These are phyloP conservation scores for Philopedon plagiatum DNA, from an alignment of 2,888 invertebrate genomes.

Conservation along the genomic window DNA sequence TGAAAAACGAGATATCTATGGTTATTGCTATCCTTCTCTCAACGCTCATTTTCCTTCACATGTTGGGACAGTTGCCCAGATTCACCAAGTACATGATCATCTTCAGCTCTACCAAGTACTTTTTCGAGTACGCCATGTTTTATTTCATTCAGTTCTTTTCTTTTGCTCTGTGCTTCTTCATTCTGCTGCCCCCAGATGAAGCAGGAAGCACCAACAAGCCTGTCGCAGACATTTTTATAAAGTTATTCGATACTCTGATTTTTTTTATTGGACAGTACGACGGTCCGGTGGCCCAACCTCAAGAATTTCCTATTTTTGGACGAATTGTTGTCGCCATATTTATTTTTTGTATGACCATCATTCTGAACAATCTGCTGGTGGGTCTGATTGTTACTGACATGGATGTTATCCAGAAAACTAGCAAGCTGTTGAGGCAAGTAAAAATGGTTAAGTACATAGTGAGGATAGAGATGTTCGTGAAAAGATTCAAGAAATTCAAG, in stretches of 20 bases:
- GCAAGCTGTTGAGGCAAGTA: slow-evolving; percentile 54
- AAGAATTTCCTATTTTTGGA: slow-evolving; percentile 54
- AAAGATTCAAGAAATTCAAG: slow-evolving; percentile 47
- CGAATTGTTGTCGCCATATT: slow-evolving; percentile 56
- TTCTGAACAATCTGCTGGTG: slow-evolving; percentile 58
- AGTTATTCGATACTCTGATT: slow-evolving; percentile 55
- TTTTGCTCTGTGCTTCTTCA: slow-evolving; percentile 57
- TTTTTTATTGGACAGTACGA: slow-evolving; percentile 58
- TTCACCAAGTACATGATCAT: slow-evolving; percentile 58
- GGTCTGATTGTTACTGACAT: slow-evolving; percentile 59
- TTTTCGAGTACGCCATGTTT: slow-evolving; percentile 56
- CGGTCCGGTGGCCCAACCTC: slow-evolving; percentile 52
- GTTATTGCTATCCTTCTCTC: slow-evolving; percentile 53
- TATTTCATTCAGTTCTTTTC: slow-evolving; percentile 58
- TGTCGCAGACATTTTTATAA: slow-evolving; percentile 46
- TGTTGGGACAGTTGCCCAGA: slow-evolving; percentile 55
- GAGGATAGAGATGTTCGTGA: slow-evolving; percentile 51
- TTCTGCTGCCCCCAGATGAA: slow-evolving; percentile 53
- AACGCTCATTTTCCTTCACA: slow-evolving; percentile 52
- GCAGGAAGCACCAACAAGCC: neutral
- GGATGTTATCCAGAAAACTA: slow-evolving; percentile 54
- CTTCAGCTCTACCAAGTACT: slow-evolving; percentile 56
- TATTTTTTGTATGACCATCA: slow-evolving; percentile 58
- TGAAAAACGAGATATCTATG: slow-evolving; percentile 50
- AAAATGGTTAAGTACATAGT: slow-evolving; percentile 55